Conservation (phyloP, 2,888 invertebrate genomes). For the Microctonus aethiopoides region DNA sequence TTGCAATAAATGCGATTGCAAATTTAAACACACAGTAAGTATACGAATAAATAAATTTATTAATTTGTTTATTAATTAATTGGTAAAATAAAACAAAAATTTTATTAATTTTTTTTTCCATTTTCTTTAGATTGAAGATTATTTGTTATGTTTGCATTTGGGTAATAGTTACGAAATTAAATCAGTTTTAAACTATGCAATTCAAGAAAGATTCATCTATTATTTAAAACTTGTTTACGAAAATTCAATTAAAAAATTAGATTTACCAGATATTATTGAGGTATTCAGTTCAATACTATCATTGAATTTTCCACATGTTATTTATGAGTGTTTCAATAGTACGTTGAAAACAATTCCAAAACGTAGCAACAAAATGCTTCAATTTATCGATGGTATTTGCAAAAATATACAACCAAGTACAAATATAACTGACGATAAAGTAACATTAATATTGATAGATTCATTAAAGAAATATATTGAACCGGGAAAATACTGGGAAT, state of each 20-base stretch:
- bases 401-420: neutral
- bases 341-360: neutral
- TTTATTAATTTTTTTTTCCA: neutral
- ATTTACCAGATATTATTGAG: constrained; percentile 16
- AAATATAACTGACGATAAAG: constrained; percentile 11
- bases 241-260: constrained; percentile 3
- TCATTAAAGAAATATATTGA: constrained; percentile 22
- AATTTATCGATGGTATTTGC: neutral
- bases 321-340: neutral
- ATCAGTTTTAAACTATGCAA: neutral
- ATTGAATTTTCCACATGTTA: neutral
- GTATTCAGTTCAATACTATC: neutral
- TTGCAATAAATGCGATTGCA: neutral
- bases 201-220: neutral
- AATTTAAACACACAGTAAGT: neutral
- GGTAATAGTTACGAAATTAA: neutral
- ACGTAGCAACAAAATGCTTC: neutral
- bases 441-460: neutral
- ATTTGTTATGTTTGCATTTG: neutral
- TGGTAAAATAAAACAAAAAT: neutral
- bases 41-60: neutral
- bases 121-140: neutral
- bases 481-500: constrained; percentile 47
- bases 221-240: constrained; percentile 12
- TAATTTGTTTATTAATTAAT: neutral